Base-by-base conservation (phyloP, 2,797 vertebrate species). In the Carapus acus region DNA sequence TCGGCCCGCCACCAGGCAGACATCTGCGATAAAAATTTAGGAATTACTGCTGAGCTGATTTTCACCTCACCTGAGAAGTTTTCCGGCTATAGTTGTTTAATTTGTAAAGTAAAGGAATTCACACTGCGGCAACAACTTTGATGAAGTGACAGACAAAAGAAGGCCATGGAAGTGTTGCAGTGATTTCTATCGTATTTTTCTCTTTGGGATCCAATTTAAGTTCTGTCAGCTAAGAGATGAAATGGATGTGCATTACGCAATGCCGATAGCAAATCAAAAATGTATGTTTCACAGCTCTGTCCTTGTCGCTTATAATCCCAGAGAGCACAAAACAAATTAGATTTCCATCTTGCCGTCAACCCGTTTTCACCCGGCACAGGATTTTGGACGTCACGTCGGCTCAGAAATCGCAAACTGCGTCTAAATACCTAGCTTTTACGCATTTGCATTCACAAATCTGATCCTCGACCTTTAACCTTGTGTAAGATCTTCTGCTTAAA, bases 181-280 rank as follows among this genome's bases (percentile, higher is more conserved):
- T 69, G 13, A 64, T 74, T 77, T 68, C 49, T 62, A 47, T 77
- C 59, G 56, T 58, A 53, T 75, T 71, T 58, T 79, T 76, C 54
- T 65, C 68, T 76, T 76, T 75, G 65, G 58, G 47, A 78, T 76
- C 69, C 71, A 85, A 82, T 86, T 85, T 85, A 78, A 71, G 66
- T 78, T 82, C 78, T 83, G 79, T 82, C 79, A 82, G 73, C 69
- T 55, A 67, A 52, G 51, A 76, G 69, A 83, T 77, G 75, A 82
- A 74, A 74, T 76, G 70, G 74, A 79, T 58, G 48, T 77, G 79
- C 53, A 61, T 80, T 74, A 74, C 80, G 69, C 78, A 73, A 59
- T 54, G 74, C 62, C 72, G 78, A 82, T 75, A 79, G 73, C 69
- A 74, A 77, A 79, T 82, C 69, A 70, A 64, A 83, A 70, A 76